These are phyloP conservation scores for Squalus acanthias DNA, from an alignment of 2,797 vertebrate species.

Conservation along the genomic window DNA sequence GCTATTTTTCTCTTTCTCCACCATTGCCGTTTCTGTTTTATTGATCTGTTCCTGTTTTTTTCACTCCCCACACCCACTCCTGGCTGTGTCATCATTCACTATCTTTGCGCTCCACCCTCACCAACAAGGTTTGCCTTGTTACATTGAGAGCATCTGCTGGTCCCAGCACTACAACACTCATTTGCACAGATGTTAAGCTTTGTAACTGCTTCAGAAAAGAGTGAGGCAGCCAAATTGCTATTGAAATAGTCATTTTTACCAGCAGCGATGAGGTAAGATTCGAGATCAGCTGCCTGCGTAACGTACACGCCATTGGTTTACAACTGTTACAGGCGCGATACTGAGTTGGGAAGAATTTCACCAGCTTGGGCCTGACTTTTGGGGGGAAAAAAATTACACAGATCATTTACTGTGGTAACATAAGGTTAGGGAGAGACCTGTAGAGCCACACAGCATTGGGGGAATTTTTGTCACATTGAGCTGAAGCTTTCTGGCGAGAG, in stretches of 20 bases:
- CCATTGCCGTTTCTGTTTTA: not conserved
- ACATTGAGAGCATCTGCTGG: not conserved
- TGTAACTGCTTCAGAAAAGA: not conserved
- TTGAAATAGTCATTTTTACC: not conserved
- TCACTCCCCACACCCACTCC: not conserved
- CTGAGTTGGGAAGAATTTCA: not conserved
- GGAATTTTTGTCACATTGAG: not conserved
- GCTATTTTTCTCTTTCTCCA: not conserved
- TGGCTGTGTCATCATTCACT: not conserved
- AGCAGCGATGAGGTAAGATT: not conserved
- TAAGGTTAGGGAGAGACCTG: not conserved
- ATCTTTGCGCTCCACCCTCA: not conserved
- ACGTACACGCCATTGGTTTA: not conserved
- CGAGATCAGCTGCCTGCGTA: not conserved
- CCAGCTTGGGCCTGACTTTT: not conserved
- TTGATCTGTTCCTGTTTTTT: not conserved
- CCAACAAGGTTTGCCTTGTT: not conserved
- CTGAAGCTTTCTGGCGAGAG: not conserved
- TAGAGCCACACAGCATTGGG: not conserved
- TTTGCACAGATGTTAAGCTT: not conserved
- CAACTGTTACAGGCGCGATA: not conserved
- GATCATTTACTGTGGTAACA: not conserved
- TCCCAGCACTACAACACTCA: not conserved
- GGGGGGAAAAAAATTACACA: not conserved
- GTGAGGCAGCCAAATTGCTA: too few species aligned